Evolutionary conservation across 2,888 invertebrate species (phyloP), one percentile per base, ranked within the genome.

Genomic region (Phaonia tiefii): DNA sequence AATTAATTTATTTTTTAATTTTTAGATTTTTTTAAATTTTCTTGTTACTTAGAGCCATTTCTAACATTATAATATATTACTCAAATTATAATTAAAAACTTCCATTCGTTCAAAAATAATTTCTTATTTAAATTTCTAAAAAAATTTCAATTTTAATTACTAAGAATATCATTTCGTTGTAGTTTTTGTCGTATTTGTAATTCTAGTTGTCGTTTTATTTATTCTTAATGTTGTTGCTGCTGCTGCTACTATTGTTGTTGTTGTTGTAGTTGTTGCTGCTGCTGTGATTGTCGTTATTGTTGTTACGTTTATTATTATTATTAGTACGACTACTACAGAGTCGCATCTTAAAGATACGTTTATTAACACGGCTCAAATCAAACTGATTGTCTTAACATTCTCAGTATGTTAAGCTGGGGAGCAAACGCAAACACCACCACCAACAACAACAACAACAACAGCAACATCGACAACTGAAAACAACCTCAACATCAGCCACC

Each of bases 331-430:
- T 77, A 67, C 74, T 82, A 83, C 82, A 84, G 85, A 84, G 84
- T 86, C 88, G 89, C 87, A 88, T 89, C 87, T 86, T 85, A 77
- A 83, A 85, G 88, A 87, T 87, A 87, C 88, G 88, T 86, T 88
- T 88, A 83, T 86, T 87, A 88, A 87, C 89, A 88, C 89, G 89
- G 87, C 89, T 89, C 87, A 88, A 87, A 87, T 89, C 86, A 86
- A 89, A 89, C 89, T 89, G 89, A 86, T 79, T 80, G 77, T 81
- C 78, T 78, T 75, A 72, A 75, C 75, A 49, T 81, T 81, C 78
- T 81, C 81, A 71, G 65, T 78, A 81, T 69, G 76, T 79, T 80
- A 78, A 81, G 75, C 78, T 81, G 67, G 69, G 75, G 75, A 78
- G 81, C 71, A 75, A 72, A n/a, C 63, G 67, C 58, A 56, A 60